Conservation (phyloP, 2,888 invertebrate species). For the Nymphalis polychloros region DNA sequence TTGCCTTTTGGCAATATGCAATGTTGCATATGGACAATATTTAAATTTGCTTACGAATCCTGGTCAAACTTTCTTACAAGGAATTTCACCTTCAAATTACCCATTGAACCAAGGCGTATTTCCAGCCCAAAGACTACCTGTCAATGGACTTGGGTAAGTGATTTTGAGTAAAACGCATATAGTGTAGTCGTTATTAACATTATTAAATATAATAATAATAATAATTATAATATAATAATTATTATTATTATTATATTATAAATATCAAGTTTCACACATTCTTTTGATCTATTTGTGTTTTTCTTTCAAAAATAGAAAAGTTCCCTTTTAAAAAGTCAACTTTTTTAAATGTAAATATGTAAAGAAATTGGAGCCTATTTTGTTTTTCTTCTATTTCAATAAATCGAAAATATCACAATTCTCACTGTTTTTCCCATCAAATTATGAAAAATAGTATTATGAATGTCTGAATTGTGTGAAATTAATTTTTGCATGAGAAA, state of each 20-base stretch:
- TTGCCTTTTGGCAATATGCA: conserved; percentile 15
- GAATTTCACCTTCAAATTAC: conserved; percentile 4
- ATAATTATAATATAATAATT: no score
- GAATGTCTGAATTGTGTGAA: background rate
- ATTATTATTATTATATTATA: background rate
- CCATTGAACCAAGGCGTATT: conserved; percentile 23
- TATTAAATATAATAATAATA: no score
- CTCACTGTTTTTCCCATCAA: no score
- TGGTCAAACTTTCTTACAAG: conserved; percentile 12
- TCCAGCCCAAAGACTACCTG: conserved; percentile 56
- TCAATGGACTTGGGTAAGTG: conserved; percentile 51
- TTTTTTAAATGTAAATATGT: no score
- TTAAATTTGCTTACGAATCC: background rate
- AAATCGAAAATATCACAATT: no score
- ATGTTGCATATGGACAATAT: conserved; percentile 3
- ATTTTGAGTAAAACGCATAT: no score
- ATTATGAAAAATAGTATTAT: background rate
- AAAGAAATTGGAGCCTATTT: no score
- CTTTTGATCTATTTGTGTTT: background rate
- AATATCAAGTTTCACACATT: background rate
- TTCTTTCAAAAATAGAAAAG: background rate
- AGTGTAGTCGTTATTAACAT: background rate
- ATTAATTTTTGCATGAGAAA: background rate
- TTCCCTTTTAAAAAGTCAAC: no score
- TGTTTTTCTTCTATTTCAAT: no score